Evolutionary conservation across 2,113 vertebrate genomes (phyloP).

Genomic region (Tautogolabrus adspersus): DNA sequence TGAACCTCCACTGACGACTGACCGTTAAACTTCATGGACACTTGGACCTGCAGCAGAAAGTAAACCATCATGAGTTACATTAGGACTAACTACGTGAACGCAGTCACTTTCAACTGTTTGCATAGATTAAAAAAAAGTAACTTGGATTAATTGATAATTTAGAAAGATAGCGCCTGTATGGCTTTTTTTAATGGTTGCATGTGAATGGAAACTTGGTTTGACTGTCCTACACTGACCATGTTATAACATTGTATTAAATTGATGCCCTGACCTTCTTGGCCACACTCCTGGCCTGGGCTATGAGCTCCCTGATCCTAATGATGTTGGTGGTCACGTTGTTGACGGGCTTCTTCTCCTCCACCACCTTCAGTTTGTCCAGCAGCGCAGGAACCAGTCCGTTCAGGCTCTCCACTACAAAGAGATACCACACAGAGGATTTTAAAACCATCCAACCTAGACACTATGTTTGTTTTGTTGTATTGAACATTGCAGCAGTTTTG

Average conservation of each 20-base stretch:
- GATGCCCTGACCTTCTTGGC: conserved; percentile 90
- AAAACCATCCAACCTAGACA: background rate
- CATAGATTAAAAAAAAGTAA: no score
- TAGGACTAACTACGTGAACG: no score
- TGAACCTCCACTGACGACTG: conserved; percentile 93
- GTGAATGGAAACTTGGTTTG: background rate
- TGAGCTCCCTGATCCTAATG: conserved; percentile 91
- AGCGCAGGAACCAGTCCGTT: conserved; percentile 90
- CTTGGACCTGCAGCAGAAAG: conserved; percentile 88
- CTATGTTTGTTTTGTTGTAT: background rate
- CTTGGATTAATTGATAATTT: no score
- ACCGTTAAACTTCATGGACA: conserved; percentile 97
- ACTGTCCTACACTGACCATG: no score
- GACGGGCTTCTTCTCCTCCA: conserved; percentile 92
- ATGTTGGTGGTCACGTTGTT: conserved; percentile 96
- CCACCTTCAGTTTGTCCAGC: conserved; percentile 88
- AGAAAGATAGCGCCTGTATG: no score
- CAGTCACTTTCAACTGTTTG: no score
- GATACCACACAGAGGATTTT: background rate
- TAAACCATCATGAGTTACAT: background rate
- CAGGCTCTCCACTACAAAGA: conserved; percentile 87
- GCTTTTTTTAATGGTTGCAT: background rate
- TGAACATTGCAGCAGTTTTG: background rate
- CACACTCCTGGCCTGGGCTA: conserved; percentile 95
- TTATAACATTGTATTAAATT: background rate